Evolutionary conservation across 2,797 vertebrate genomes (phyloP).

Genomic region (Coreius guichenoti): DNA sequence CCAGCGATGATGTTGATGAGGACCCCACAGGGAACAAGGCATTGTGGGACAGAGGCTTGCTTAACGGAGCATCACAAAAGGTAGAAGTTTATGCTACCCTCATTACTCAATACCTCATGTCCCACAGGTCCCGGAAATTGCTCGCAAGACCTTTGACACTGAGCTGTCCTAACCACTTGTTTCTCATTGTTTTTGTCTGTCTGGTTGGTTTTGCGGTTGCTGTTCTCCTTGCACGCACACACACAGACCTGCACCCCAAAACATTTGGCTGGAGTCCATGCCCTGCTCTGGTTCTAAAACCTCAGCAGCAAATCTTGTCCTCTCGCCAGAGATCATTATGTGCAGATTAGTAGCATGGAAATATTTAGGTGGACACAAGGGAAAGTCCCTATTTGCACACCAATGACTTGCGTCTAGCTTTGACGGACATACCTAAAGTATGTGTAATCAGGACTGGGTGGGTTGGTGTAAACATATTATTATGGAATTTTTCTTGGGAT

Average conservation of each 20-base stretch:
- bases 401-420: constrained; percentile 58
- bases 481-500: background rate
- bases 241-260: constrained; percentile 44
- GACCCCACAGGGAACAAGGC: constrained; percentile 99
- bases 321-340: constrained; percentile 52
- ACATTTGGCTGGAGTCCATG: constrained; percentile 28
- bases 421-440: constrained; percentile 55
- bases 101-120: background rate
- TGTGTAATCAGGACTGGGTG: constrained; percentile 52
- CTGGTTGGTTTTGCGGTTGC: constrained; percentile 49
- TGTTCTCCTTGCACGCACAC: constrained; percentile 44
- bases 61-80: constrained; percentile 98
- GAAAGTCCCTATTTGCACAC: constrained; percentile 75
- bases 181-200: constrained; percentile 55
- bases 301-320: constrained; percentile 48
- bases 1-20: constrained; percentile 97
- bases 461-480: background rate
- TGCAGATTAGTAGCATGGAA: constrained; percentile 62
- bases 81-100: constrained; percentile 69
- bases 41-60: constrained; percentile 96
- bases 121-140: constrained; percentile 18
- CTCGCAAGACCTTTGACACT: background rate
- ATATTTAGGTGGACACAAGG: constrained; percentile 73
- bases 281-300: constrained; percentile 49
- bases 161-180: constrained; percentile 24